These are phyloP conservation scores for Crotophaga sulcirostris DNA, from an alignment of 2,113 vertebrate genomes.

Conservation along the genomic window DNA sequence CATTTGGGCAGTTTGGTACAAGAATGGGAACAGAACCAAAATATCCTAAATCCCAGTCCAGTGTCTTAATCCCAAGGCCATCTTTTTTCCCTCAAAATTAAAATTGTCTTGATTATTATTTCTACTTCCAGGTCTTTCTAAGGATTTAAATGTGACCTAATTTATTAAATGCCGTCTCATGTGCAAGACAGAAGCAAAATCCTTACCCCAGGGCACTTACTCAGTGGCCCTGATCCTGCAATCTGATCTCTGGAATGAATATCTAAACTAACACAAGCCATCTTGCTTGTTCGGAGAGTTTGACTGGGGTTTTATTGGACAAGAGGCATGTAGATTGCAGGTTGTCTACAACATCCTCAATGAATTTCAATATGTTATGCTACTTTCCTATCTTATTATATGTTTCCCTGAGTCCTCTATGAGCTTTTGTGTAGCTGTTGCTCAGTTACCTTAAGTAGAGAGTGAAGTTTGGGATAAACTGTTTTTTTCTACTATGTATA, in stretches of 20 bases:
- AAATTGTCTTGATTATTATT: constrained; percentile 1
- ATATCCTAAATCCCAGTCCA: background rate
- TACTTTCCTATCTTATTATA: background rate
- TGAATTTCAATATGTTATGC: background rate
- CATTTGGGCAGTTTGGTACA: background rate
- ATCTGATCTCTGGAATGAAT: constrained; percentile 34
- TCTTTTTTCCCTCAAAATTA: constrained; percentile 21
- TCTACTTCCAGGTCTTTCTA: background rate
- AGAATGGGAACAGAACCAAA: background rate
- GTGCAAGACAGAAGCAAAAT: constrained; percentile 33
- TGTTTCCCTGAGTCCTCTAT: background rate
- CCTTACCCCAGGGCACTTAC: background rate
- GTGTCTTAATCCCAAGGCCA: background rate
- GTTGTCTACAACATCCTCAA: background rate
- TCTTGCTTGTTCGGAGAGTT: background rate
- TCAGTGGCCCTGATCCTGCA: constrained; percentile 7
- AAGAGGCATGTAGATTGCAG: background rate
- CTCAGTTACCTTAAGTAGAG: background rate
- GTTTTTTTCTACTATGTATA: background rate
- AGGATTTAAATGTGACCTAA: constrained; percentile 18
- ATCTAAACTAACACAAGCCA: background rate
- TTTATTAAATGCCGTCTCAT: constrained; percentile 32
- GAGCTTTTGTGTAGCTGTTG: background rate
- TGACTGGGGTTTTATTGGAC: background rate
- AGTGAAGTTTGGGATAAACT: background rate